These are phyloP conservation scores for Drosophila picticornis DNA, from an alignment of 2,888 invertebrate species.

Conservation along the genomic window DNA sequence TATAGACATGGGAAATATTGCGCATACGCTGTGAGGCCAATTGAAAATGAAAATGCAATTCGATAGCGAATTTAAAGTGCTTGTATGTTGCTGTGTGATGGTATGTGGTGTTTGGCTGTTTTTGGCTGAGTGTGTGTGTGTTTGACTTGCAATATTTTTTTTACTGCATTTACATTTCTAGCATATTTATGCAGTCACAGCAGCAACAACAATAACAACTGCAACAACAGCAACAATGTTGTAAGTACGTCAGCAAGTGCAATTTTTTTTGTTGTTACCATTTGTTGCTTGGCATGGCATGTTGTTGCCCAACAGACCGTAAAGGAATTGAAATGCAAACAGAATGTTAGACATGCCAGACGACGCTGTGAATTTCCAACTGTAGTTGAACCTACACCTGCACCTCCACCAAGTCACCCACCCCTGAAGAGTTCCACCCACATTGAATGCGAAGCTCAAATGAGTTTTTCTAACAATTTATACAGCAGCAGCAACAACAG, in stretches of 20 bases:
- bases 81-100: constrained; percentile 22
- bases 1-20: constrained; percentile 44
- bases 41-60: constrained; percentile 51
- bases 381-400: constrained; percentile 42
- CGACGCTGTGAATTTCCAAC: constrained; percentile 55
- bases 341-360: constrained; percentile 66
- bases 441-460: constrained; percentile 23
- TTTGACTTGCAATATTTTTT: constrained; percentile 59
- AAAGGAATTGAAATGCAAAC: constrained; percentile 71
- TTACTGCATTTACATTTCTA: constrained; percentile 71
- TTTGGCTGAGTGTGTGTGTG: background rate
- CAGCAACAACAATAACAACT: constrained; percentile 16
- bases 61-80: constrained; percentile 41
- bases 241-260: constrained; percentile 55
- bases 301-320: constrained; percentile 66
- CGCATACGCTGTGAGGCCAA: constrained; percentile 57
- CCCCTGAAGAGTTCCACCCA: background rate
- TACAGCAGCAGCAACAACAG: background rate
- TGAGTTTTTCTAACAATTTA: constrained; percentile 19
- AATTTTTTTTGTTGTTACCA: constrained; percentile 22
- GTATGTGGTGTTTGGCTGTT: background rate
- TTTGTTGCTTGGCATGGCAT: constrained; percentile 42
- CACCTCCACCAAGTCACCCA: background rate
- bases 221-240: constrained; percentile 44
- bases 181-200: constrained; percentile 66